These are phyloP conservation scores for Dreissena rostriformis DNA, from an alignment of 1,140 invertebrate genomes.

Conservation along the genomic window DNA sequence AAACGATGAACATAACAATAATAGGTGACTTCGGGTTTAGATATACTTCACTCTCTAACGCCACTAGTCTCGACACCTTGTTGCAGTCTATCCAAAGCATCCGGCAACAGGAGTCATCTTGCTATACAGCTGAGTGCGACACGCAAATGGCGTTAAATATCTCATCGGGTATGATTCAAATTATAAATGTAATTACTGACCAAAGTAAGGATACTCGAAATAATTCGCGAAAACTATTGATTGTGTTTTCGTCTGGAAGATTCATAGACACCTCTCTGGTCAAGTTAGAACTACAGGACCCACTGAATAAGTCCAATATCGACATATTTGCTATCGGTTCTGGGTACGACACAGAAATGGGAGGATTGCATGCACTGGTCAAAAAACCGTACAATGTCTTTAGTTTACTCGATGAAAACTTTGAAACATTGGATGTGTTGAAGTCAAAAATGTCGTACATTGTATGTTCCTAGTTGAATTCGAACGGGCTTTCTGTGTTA, in stretches of 20 bases:
- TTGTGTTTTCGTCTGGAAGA: not conserved
- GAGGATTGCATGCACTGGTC: constrained; percentile 6
- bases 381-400: not conserved
- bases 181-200: not conserved
- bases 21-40: not conserved
- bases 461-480: too few species aligned
- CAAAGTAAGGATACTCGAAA: not conserved
- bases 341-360: not conserved
- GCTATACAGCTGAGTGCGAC: not conserved
- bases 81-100: not conserved
- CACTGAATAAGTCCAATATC: not conserved
- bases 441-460: too few species aligned
- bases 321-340: constrained; percentile 10
- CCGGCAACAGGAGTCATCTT: not conserved
- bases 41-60: not conserved
- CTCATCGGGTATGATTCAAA: not conserved
- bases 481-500: too few species aligned
- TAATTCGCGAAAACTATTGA: not conserved
- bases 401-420: too few species aligned
- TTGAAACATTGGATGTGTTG: too few species aligned
- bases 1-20: not conserved
- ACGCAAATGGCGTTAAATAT: not conserved
- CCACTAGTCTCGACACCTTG: not conserved
- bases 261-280: not conserved
- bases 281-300: not conserved